Percentiles rank a stretch among this genome's conserved stretches.
Conservation (phyloP, 2,797 vertebrate genomes). For the Borostomias antarcticus region DNA sequence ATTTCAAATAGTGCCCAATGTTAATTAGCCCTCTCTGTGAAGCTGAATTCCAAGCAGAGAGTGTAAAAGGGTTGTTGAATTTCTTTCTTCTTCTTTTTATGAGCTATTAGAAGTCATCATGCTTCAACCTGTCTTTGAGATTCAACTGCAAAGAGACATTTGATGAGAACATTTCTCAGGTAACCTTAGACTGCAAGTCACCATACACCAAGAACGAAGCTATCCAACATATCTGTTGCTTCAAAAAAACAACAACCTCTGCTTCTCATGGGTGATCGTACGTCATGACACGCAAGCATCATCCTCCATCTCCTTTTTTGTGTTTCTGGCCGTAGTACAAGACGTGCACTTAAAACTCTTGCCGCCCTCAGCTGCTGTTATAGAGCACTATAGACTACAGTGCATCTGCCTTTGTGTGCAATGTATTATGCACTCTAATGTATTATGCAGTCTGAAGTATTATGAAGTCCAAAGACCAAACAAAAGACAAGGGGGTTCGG, state of each 20-base stretch:
- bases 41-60: background rate
- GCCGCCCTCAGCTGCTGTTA: background rate
- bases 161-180: background rate
- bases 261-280: background rate
- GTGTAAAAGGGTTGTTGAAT: background rate
- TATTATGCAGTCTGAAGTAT: constrained; percentile 18
- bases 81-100: background rate
- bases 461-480: constrained; percentile 10
- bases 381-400: background rate
- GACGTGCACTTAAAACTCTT: constrained; percentile 1
- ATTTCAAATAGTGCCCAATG: constrained; percentile 20
- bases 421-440: too few species aligned
- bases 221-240: background rate
- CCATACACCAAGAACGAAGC: background rate
- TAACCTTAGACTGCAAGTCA: too few species aligned
- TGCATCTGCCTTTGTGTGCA: background rate
- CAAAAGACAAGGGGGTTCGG: background rate
- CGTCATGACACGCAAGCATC: background rate
- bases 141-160: too few species aligned
- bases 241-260: background rate
- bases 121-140: background rate
- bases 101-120: background rate
- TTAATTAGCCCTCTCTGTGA: background rate
- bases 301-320: background rate
- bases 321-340: background rate